Conservation (phyloP, 2,113 vertebrate genomes). For the Oreochromis tanganicae region DNA sequence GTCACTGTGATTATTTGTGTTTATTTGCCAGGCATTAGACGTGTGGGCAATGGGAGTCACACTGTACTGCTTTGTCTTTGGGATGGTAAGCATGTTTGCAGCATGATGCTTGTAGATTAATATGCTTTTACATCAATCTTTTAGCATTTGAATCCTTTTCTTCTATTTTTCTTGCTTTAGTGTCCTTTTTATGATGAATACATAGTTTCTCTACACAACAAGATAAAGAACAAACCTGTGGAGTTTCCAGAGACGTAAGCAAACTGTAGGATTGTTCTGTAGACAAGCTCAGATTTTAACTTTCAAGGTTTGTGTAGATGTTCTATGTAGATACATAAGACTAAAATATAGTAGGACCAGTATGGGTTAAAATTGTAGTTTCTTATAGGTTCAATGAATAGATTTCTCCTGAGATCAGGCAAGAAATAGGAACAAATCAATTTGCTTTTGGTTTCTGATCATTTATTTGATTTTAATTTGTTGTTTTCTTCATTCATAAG, state of each 20-base stretch:
- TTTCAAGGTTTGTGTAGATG: neutral
- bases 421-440: neutral
- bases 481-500: neutral
- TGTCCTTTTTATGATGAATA: conserved; percentile 94
- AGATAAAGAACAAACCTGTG: conserved; percentile 87
- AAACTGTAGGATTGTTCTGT: neutral
- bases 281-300: neutral
- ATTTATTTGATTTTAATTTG: neutral
- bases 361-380: neutral
- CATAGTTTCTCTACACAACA: conserved; percentile 86
- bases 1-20: neutral
- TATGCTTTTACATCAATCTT: neutral
- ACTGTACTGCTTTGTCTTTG: conserved; percentile 89
- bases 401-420: neutral
- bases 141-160: neutral
- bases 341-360: neutral
- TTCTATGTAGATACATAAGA: neutral
- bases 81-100: conserved; percentile 76
- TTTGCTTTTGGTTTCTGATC: neutral
- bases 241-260: conserved; percentile 89
- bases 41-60: conserved; percentile 96
- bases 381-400: neutral
- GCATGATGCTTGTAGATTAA: neutral
- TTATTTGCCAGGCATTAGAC: conserved; percentile 84
- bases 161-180: conserved; percentile 58